Evolutionary conservation across 2,888 invertebrate species (phyloP).

Genomic region (Oligia strigilis): DNA sequence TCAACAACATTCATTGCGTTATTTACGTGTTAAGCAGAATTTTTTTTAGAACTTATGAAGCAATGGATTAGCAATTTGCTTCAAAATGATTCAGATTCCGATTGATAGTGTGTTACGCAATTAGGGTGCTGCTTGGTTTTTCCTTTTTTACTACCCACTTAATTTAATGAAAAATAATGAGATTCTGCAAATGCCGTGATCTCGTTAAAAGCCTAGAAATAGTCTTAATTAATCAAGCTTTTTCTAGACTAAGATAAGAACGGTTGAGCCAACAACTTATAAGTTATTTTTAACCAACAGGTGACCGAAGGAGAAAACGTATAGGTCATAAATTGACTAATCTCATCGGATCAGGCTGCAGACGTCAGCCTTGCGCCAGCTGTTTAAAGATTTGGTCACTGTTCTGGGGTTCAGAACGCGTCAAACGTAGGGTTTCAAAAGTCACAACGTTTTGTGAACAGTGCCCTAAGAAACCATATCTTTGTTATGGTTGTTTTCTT

Average conservation of each 20-base stretch:
- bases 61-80: too few relatives aligned
- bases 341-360: slow-evolving; percentile 50
- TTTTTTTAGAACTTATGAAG: too few relatives aligned
- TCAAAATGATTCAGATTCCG: too few relatives aligned
- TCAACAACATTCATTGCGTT: too few relatives aligned
- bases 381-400: slow-evolving; percentile 66
- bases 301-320: not conserved
- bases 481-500: slow-evolving; percentile 61
- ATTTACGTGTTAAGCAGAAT: too few relatives aligned
- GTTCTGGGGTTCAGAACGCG: slow-evolving; percentile 61
- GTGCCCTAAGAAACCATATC: slow-evolving; percentile 63
- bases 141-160: not conserved
- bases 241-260: not conserved
- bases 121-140: slow-evolving; percentile 3
- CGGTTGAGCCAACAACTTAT: not conserved
- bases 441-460: slow-evolving; percentile 64
- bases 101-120: too few relatives aligned
- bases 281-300: slow-evolving; percentile 24
- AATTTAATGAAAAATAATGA: not conserved
- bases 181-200: not conserved
- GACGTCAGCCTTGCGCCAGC: slow-evolving; percentile 62
- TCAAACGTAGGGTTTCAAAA: slow-evolving; percentile 60
- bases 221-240: not conserved
- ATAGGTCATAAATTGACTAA: slow-evolving; percentile 54
- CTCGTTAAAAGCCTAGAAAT: not conserved